A percentile compares a stretch with the other conserved stretches of the same genome.
phyloP scores from a whole-genome alignment of 2,888 invertebrate genomes.

The Dicranocentrus wangi region DNA sequence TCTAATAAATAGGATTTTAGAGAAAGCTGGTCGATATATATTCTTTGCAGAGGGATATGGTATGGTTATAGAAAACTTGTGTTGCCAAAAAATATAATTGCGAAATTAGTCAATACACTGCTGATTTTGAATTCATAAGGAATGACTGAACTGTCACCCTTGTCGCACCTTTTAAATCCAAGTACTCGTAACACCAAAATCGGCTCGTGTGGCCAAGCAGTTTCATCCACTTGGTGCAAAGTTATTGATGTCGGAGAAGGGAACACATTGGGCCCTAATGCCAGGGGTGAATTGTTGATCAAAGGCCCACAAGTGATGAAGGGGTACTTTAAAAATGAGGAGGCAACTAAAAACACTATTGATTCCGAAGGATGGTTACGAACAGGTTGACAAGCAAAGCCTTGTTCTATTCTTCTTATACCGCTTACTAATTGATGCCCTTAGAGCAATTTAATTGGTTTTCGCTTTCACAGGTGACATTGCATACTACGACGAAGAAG shows the following conservation, averaged over 20 bases:
- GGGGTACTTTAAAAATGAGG: constrained; percentile 85
- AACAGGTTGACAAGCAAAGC: constrained; percentile 78
- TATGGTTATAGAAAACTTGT: not conserved
- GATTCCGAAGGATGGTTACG: constrained; percentile 89
- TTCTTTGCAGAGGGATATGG: constrained; percentile 58
- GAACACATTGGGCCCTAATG: constrained; percentile 79
- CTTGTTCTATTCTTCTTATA: not conserved
- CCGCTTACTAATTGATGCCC: too few species aligned
- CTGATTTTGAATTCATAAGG: constrained; percentile 39
- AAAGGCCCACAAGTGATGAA: constrained; percentile 89
- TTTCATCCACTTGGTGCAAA: constrained; percentile 59
- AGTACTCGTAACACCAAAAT: constrained; percentile 53
- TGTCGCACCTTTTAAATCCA: constrained; percentile 57
- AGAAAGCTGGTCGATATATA: constrained; percentile 59
- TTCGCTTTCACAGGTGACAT: constrained; percentile 38
- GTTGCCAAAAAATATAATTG: not conserved
- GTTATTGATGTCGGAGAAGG: constrained; percentile 77
- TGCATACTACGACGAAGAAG: constrained; percentile 83
- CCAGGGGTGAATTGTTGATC: constrained; percentile 83
- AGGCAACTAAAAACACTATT: constrained; percentile 83
- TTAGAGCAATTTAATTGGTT: too few species aligned
- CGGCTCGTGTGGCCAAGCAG: constrained; percentile 60
- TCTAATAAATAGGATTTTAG: constrained; percentile 43
- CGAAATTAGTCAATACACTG: too few species aligned
- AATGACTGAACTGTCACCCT: constrained; percentile 62